Percentiles rank a stretch among this genome's conserved stretches.
Evolutionary conservation across 1,140 invertebrate genomes (phyloP).

Genomic region (Neodiprion lecontei): DNA sequence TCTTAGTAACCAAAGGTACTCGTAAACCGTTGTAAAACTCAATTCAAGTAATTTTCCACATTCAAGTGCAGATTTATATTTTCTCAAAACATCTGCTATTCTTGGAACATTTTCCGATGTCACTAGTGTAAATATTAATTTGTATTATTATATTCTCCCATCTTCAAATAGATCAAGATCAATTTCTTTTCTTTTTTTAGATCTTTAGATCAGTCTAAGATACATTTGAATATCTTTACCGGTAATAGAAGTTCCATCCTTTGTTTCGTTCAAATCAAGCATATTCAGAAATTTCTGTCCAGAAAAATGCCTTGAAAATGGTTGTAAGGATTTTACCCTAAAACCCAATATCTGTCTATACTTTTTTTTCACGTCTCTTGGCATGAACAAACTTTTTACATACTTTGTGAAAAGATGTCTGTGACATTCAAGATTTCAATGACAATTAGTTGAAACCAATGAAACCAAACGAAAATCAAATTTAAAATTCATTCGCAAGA

Average conservation of each 20-base stretch:
- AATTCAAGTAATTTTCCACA: conserved; percentile 75
- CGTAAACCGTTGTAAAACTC: conserved; percentile 84
- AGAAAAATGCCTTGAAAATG: conserved; percentile 86
- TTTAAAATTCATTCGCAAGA: too few species aligned
- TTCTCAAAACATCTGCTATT: conserved; percentile 71
- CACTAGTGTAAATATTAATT: conserved; percentile 60
- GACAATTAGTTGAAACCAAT: too few species aligned
- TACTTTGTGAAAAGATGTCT: too few species aligned
- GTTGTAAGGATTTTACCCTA: conserved; percentile 83
- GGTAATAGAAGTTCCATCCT: conserved; percentile 68
- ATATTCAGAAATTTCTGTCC: conserved; percentile 83
- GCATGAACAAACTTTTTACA: too few species aligned
- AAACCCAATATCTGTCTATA: not conserved
- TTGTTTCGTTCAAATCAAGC: conserved; percentile 70
- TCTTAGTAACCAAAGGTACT: conserved; percentile 92
- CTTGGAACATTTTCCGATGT: conserved; percentile 73
- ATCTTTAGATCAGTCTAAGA: conserved; percentile 12
- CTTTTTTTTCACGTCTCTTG: too few species aligned
- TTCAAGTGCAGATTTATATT: conserved; percentile 74
- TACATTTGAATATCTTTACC: conserved; percentile 42
- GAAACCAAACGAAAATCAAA: too few species aligned
- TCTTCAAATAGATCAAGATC: conserved; percentile 2
- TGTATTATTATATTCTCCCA: conserved; percentile 10
- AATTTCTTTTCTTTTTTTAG: conserved; percentile 15
- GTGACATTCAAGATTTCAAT: too few species aligned